Percentiles rank a stretch among this genome's conserved stretches.
Evolutionary conservation across 2,888 invertebrate genomes (phyloP).

Genomic region (Drosophila melanosoma): DNA sequence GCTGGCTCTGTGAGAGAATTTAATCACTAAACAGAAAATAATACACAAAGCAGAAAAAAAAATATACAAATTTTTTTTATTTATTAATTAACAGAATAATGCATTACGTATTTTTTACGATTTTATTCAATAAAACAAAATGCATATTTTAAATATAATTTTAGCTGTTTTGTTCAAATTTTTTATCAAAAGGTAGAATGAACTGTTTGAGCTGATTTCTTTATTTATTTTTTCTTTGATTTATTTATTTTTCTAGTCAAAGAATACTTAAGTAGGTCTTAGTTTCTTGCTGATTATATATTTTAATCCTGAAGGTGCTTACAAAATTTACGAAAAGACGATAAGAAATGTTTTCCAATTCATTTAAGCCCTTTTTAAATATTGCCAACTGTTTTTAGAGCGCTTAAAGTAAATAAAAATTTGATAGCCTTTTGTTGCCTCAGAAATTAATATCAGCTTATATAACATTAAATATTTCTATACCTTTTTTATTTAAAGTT

Average conservation of each 20-base stretch:
- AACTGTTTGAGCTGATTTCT: background rate
- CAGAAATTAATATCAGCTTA: background rate
- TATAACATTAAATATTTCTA: background rate
- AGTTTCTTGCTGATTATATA: background rate
- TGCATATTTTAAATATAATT: accelerated
- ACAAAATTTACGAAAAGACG: background rate
- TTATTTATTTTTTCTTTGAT: background rate
- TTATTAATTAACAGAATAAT: background rate
- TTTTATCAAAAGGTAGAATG: background rate
- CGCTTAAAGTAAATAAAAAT: background rate
- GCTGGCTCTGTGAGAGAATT: background rate
- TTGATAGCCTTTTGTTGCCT: too few species aligned
- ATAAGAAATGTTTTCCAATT: accelerated
- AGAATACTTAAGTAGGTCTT: accelerated
- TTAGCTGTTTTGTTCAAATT: too few species aligned
- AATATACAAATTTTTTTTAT: background rate
- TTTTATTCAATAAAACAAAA: background rate
- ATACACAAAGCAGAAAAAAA: background rate
- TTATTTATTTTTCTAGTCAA: background rate
- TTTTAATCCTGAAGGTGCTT: background rate
- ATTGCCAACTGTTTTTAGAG: too few species aligned
- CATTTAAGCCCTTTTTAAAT: background rate
- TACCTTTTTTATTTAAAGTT: too few species aligned
- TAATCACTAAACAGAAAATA: accelerated
- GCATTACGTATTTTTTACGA: accelerated